Evolutionary conservation across 1,140 invertebrate species (phyloP).

Genomic region (Trachymyrmex septentrionalis): DNA sequence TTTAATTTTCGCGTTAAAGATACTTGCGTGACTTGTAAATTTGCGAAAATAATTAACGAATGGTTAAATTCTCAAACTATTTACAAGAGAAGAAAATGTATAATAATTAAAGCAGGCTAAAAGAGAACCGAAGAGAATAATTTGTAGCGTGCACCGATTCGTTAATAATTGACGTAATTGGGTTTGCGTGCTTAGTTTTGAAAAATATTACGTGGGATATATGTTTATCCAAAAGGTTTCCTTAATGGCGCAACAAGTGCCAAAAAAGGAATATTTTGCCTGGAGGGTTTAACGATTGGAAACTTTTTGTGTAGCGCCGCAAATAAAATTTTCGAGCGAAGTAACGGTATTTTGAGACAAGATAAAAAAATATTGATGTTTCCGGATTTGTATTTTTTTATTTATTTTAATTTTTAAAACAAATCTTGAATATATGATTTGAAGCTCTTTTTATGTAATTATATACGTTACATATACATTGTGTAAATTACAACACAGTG

Average conservation of each 20-base stretch:
- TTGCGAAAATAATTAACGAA: slow-evolving; percentile 13
- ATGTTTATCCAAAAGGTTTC: background rate
- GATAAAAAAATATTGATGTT: background rate
- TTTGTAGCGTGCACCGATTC: slow-evolving; percentile 6
- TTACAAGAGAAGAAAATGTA: background rate
- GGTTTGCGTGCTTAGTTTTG: slow-evolving; percentile 5
- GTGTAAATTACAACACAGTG: background rate
- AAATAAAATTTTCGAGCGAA: background rate
- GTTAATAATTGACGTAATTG: slow-evolving; percentile 21
- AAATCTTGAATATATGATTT: background rate
- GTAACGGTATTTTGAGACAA: background rate
- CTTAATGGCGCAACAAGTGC: background rate
- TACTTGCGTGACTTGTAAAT: background rate
- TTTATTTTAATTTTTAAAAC: background rate
- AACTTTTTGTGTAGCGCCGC: background rate
- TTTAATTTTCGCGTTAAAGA: background rate
- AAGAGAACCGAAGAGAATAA: background rate
- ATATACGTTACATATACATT: background rate
- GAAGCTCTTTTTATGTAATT: background rate
- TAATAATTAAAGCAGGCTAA: background rate
- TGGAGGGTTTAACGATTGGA: background rate
- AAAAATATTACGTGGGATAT: background rate
- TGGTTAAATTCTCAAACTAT: slow-evolving; percentile 2
- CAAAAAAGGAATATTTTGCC: background rate
- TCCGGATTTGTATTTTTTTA: background rate